phyloP scores from a whole-genome alignment of 2,797 vertebrate genomes.

The Rhodeus uyekii region DNA sequence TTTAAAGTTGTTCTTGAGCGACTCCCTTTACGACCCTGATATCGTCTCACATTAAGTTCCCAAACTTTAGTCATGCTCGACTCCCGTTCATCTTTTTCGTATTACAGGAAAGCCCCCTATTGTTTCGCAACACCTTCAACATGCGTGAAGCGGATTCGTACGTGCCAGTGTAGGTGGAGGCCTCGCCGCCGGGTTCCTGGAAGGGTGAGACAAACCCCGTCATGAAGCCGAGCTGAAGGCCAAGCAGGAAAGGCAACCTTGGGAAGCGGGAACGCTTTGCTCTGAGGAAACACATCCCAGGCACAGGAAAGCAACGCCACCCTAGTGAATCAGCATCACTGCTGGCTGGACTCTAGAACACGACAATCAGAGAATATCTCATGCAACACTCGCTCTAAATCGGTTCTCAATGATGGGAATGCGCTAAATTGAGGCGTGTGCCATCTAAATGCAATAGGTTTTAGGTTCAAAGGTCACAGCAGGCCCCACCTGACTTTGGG shows the following conservation, averaged over 20 bases:
- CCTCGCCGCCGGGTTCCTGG: conserved; percentile 53
- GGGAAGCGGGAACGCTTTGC: conserved; percentile 8
- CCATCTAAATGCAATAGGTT: background rate
- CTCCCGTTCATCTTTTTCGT: background rate
- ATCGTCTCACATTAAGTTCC: conserved; percentile 53
- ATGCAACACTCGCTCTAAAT: background rate
- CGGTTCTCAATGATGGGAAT: background rate
- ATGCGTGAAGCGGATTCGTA: conserved; percentile 53
- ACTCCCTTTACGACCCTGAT: conserved; percentile 12
- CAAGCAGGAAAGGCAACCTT: conserved; percentile 60
- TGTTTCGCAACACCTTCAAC: conserved; percentile 44
- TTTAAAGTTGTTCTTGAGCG: conserved; percentile 38
- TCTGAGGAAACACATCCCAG: conserved; percentile 62
- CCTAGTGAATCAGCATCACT: conserved; percentile 23
- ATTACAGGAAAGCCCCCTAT: conserved; percentile 54
- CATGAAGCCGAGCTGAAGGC: conserved; percentile 49
- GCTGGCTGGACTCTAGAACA: background rate
- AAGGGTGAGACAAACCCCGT: conserved; percentile 43
- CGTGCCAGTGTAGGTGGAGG: conserved; percentile 50
- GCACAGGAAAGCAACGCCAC: conserved; percentile 64
- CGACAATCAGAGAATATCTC: no score
- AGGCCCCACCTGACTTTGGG: conserved; percentile 46
- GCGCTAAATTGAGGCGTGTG: background rate
- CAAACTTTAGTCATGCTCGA: background rate
- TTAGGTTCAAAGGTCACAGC: background rate